phyloP scores from a whole-genome alignment of 1,140 invertebrate species.

The Solenopsis invicta region DNA sequence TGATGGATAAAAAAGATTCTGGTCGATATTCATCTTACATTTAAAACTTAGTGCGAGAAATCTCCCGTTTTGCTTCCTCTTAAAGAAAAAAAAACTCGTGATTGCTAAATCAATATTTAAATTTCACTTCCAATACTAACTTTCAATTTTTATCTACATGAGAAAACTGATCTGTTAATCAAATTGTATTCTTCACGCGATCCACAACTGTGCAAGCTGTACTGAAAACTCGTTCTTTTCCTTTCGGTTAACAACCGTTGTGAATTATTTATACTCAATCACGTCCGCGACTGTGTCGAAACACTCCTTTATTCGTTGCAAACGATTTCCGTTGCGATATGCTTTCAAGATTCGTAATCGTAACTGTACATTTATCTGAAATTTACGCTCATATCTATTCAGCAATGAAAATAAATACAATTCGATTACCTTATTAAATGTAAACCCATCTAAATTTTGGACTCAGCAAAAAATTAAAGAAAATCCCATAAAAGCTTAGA shows the following conservation, averaged over 20 bases:
- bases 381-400: conserved; percentile 69
- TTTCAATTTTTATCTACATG: not conserved
- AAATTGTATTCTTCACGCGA: not conserved
- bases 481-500: too few species aligned
- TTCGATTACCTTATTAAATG: conserved; percentile 71
- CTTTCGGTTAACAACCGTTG: conserved; percentile 66
- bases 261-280: conserved; percentile 54
- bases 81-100: not conserved
- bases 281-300: conserved; percentile 62
- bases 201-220: not conserved
- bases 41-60: not conserved
- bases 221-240: conserved; percentile 64
- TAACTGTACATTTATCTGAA: conserved; percentile 48
- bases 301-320: conserved; percentile 66
- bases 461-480: too few species aligned
- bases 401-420: conserved; percentile 69
- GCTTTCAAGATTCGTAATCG: not conserved
- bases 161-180: not conserved
- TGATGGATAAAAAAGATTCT: not conserved
- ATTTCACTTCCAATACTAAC: not conserved
- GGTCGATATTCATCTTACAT: not conserved
- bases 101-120: not conserved
- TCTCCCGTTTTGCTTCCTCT: not conserved
- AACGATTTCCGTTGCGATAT: not conserved
- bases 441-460: conserved; percentile 1